phyloP scores from a whole-genome alignment of 1,140 invertebrate species.

The Heliconius hewitsoni region DNA sequence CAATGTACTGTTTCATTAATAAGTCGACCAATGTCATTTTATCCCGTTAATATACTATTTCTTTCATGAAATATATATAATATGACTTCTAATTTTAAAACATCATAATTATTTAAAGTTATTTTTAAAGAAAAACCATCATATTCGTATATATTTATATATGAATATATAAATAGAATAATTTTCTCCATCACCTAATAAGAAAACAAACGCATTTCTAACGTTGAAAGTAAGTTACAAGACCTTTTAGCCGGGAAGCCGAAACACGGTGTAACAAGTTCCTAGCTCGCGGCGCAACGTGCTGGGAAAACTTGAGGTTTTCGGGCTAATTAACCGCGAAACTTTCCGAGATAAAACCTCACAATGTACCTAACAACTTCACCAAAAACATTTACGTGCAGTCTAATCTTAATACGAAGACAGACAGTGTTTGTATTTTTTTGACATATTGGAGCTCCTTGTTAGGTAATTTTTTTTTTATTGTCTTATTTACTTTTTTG shows the following conservation, averaged over 20 bases:
- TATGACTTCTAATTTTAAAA: too few species aligned
- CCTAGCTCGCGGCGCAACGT: conserved; percentile 60
- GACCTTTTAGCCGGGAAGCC: conserved; percentile 43
- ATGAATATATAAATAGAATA: neutral
- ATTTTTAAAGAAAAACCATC: too few species aligned
- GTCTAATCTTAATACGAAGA: conserved; percentile 21
- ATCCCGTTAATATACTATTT: too few species aligned
- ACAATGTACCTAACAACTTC: conserved; percentile 31
- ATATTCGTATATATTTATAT: neutral
- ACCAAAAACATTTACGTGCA: conserved; percentile 31
- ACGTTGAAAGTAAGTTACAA: conserved; percentile 27
- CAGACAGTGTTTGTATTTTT: neutral
- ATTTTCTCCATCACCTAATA: conserved; percentile 1
- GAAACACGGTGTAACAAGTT: conserved; percentile 61
- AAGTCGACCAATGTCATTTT: too few species aligned
- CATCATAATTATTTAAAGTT: too few species aligned
- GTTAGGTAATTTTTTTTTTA: neutral
- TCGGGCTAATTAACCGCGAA: conserved; percentile 65
- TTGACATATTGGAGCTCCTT: neutral
- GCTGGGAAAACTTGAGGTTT: conserved; percentile 65
- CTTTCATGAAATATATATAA: too few species aligned
- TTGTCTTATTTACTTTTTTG: too few species aligned
- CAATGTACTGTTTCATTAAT: too few species aligned
- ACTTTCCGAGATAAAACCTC: conserved; percentile 60
- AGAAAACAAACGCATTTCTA: conserved; percentile 13